Base-by-base conservation (phyloP, 2,888 invertebrate species). In the Eupithecia vulgata region DNA sequence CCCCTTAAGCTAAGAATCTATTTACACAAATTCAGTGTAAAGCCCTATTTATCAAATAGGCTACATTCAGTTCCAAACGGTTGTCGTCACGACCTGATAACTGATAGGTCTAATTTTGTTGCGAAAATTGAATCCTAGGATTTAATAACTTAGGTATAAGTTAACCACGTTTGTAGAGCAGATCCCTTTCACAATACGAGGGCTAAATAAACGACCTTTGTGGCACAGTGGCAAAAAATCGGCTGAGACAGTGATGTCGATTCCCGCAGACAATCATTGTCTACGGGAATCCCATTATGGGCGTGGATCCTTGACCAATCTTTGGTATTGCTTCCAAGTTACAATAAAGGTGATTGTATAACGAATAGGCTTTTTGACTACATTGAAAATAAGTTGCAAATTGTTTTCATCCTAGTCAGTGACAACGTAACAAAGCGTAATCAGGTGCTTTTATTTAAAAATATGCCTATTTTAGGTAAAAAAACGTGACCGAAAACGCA, bases 91-190 rank as follows among this genome's bases (percentile, higher is more conserved):
- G 82, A 82, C 68, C 72, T 73, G 78, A 80, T 77, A 79, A 74
- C 74, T 73, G 78, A 81, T 79, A 71, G 75, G 75, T 73, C 76
- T 75, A 78, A 74, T 74, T 78, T 76, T 74, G 76, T 82, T 83
- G 67, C 68, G 42, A 68, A 66, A 64, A 76, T 75, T 72, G 64
- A 65, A 72, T 71, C 52, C 65, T 69, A 57, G 40, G 40, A 72
- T 52, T 62, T 34, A 37, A 37, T 62, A 62, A 34, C 35, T 8
- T 62, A 45, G 34, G 13, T 48, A 21, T 45, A 48, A 15, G 34
- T 13, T 35, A 64, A 61, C 65, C n/a, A 40, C 68, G 73, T 34
- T 66, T 72, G 65, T 73, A 67, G 57, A 42, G 68, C 68, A 74
- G 61, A 57, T 70, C 66, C 45, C 65, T 45, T 69, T 67, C 69